Percentiles rank a stretch among this genome's conserved stretches.
phyloP scores from a whole-genome alignment of 1,140 invertebrate genomes.

The Lethrus apterus region DNA sequence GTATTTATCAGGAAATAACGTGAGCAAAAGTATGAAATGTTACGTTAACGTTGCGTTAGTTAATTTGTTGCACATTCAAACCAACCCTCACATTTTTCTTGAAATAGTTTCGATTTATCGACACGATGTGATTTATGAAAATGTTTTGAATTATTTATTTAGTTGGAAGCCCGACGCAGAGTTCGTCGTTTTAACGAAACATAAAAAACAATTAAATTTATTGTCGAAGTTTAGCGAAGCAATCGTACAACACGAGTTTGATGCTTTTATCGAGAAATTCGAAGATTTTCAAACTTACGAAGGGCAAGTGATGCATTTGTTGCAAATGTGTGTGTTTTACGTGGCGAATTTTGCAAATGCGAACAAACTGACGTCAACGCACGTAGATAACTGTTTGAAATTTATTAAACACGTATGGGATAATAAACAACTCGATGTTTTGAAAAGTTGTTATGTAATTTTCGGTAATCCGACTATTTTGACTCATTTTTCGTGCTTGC shows the following conservation, averaged over 20 bases:
- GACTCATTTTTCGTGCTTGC: no score
- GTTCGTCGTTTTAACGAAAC: background rate
- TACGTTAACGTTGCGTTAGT: conserved; percentile 30
- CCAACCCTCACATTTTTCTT: conserved; percentile 7
- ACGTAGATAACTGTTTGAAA: no score
- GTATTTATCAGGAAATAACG: conserved; percentile 16
- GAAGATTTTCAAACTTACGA: no score
- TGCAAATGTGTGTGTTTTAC: conserved; percentile 27
- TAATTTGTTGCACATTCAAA: conserved; percentile 32
- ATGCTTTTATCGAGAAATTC: background rate
- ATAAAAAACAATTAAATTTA: no score
- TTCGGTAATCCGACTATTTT: no score
- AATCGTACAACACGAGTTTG: background rate
- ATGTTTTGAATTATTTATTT: conserved; percentile 17
- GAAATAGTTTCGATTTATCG: conserved; percentile 12
- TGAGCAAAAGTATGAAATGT: conserved; percentile 21
- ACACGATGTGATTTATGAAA: conserved; percentile 10
- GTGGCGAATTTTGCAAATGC: conserved; percentile 18
- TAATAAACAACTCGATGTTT: no score
- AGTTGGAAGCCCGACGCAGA: conserved; percentile 15
- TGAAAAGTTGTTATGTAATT: no score
- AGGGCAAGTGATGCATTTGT: no score
- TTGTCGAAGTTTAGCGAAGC: background rate
- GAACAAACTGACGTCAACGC: no score
- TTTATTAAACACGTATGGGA: no score